Percentiles rank a stretch among this genome's conserved stretches.
Evolutionary conservation across 2,797 vertebrate genomes (phyloP).

Genomic region (Ispidina lecontei): DNA sequence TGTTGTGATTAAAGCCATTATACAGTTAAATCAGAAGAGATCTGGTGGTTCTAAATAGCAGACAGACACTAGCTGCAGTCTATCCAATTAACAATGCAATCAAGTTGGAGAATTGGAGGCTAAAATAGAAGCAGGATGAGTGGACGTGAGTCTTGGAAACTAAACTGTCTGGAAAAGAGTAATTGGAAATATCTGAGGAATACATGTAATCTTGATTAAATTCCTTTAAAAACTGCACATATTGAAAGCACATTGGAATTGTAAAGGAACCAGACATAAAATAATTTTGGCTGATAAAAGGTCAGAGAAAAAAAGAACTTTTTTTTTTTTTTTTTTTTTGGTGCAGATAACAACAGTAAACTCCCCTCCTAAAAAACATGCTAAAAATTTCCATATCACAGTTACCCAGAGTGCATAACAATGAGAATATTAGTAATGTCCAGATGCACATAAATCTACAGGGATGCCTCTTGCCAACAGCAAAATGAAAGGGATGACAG

Average conservation of each 20-base stretch:
- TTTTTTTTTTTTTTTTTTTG: conserved; percentile 32
- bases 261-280: conserved; percentile 29
- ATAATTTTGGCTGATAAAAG: conserved; percentile 65
- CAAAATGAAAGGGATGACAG: conserved; percentile 82
- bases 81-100: conserved; percentile 53
- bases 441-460: conserved; percentile 82
- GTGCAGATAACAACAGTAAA: conserved; percentile 48
- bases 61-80: background rate
- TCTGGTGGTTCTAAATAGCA: background rate
- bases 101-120: conserved; percentile 19
- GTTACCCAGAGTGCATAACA: conserved; percentile 78
- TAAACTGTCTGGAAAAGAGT: background rate
- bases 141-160: background rate
- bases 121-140: conserved; percentile 13
- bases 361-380: conserved; percentile 35
- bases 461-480: conserved; percentile 81
- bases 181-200: background rate
- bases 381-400: conserved; percentile 82
- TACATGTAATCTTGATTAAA: background rate
- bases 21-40: background rate
- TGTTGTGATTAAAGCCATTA: conserved; percentile 42
- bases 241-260: background rate
- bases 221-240: background rate
- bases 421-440: conserved; percentile 83
- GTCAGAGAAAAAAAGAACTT: background rate